Percentiles rank a stretch among this genome's conserved stretches.
phyloP scores from a whole-genome alignment of 1,140 invertebrate species.

The Samia ricini region DNA sequence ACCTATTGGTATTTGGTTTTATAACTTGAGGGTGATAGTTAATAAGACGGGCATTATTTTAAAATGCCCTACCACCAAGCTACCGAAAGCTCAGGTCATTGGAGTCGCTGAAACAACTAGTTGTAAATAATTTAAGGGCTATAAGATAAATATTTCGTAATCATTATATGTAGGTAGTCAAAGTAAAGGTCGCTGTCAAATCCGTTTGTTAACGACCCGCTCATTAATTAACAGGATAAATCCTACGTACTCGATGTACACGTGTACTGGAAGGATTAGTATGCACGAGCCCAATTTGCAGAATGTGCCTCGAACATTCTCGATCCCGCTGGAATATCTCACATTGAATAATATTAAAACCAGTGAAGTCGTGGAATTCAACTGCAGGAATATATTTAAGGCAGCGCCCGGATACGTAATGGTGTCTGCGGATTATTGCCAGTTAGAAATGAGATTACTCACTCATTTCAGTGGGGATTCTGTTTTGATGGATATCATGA shows the following conservation, averaged over 20 bases:
- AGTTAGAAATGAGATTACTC: conserved; percentile 95
- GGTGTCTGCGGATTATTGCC: conserved; percentile 96
- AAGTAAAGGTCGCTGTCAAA: neutral
- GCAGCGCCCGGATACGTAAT: conserved; percentile 81
- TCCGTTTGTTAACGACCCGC: neutral
- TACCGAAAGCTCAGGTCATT: too few species aligned
- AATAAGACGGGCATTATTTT: too few species aligned
- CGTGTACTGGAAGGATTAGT: conserved; percentile 92
- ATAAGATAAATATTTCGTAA: too few species aligned
- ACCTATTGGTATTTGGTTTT: too few species aligned
- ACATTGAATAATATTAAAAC: conserved; percentile 38
- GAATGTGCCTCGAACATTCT: conserved; percentile 93
- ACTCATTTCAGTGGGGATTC: conserved; percentile 92
- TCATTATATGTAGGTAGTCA: too few species aligned
- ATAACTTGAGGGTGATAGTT: too few species aligned
- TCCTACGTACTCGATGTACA: conserved; percentile 86
- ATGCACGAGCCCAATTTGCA: conserved; percentile 97
- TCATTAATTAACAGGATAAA: conserved; percentile 80
- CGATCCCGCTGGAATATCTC: conserved; percentile 62
- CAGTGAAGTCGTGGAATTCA: conserved; percentile 75
- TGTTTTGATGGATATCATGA: conserved; percentile 85
- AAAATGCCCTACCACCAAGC: too few species aligned
- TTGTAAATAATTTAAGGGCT: too few species aligned
- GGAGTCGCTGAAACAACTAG: too few species aligned
- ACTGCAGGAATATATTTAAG: conserved; percentile 84